A percentile compares a stretch with the other conserved stretches of the same genome.
These are phyloP conservation scores for Empidonax alnorum DNA, from an alignment of 2,113 vertebrate genomes.

Conservation along the genomic window DNA sequence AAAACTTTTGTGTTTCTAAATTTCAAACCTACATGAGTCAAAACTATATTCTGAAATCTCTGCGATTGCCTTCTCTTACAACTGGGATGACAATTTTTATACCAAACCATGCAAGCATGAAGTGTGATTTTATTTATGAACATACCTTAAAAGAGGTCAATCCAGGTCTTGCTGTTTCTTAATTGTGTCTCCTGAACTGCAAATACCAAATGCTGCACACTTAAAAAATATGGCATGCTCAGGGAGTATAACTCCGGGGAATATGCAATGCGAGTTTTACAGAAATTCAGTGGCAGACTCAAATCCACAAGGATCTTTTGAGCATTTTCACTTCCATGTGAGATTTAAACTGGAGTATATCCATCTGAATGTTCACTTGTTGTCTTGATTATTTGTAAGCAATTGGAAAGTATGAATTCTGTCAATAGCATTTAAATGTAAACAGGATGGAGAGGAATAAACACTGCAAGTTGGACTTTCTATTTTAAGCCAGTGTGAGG, in stretches of 20 bases:
- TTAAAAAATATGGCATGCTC: not conserved
- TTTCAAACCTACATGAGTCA: not conserved
- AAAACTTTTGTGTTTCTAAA: not conserved
- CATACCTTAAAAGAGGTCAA: not conserved
- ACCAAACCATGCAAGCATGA: not conserved
- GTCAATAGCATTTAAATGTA: not conserved
- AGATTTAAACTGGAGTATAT: not conserved
- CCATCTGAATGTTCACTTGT: not conserved
- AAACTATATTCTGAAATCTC: not conserved
- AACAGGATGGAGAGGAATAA: not conserved
- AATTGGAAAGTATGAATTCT: not conserved
- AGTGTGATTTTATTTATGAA: not conserved
- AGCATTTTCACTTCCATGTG: not conserved
- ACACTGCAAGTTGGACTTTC: not conserved
- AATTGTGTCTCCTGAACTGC: not conserved
- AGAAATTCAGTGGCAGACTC: not conserved
- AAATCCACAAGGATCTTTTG: not conserved
- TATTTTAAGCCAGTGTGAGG: not conserved
- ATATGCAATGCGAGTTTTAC: not conserved
- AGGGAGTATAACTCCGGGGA: not conserved
- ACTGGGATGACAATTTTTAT: not conserved
- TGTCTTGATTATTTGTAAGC: not conserved
- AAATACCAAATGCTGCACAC: not conserved
- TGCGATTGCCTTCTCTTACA: not conserved
- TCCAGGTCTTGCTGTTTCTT: not conserved